phyloP scores from a whole-genome alignment of 2,797 vertebrate species.

The Arremon brunneinucha region DNA sequence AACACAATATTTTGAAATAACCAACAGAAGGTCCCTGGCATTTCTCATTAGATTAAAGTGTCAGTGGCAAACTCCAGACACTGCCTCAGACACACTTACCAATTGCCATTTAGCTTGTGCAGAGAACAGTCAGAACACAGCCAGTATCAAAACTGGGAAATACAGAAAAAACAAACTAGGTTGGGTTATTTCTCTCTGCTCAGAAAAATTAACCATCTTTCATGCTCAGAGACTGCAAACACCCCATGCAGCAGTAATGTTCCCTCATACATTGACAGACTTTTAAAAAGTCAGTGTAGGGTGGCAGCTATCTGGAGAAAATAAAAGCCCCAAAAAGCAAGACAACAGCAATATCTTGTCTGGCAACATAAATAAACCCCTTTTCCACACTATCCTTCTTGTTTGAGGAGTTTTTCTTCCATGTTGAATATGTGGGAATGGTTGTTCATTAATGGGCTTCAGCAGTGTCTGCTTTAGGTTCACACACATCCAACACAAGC shows the following conservation, averaged over 20 bases:
- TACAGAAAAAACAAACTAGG: not conserved
- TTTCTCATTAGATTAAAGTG: not conserved
- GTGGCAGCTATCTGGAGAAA: no score
- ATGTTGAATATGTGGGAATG: not conserved
- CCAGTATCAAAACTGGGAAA: not conserved
- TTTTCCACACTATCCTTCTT: not conserved
- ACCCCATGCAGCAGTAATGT: not conserved
- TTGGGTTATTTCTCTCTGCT: not conserved
- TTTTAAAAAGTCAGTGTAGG: not conserved
- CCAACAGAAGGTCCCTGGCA: not conserved
- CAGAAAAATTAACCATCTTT: not conserved
- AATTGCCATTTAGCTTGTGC: not conserved
- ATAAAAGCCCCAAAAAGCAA: accelerated
- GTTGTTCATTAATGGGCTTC: not conserved
- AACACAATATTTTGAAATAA: slow-evolving; percentile 1
- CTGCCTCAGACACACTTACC: not conserved
- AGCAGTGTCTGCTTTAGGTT: not conserved
- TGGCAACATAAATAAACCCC: not conserved
- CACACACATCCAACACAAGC: accelerated
- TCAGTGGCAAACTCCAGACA: not conserved
- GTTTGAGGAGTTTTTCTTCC: not conserved
- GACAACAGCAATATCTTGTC: not conserved
- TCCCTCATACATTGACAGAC: accelerated
- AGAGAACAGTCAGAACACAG: not conserved
- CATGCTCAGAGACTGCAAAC: not conserved